phyloP scores from a whole-genome alignment of 2,888 invertebrate species.

The Thera britannica region DNA sequence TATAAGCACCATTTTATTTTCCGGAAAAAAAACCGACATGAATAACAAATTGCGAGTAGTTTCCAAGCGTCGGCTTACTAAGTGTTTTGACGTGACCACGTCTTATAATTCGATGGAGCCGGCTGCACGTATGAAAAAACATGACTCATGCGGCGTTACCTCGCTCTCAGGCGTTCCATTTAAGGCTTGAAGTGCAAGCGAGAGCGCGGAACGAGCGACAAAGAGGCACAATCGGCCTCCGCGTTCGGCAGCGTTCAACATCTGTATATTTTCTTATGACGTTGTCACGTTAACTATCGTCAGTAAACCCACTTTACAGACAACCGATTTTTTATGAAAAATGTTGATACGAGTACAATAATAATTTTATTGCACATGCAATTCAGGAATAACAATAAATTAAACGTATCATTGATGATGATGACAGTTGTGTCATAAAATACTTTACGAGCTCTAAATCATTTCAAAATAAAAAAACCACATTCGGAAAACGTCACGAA shows the following conservation, averaged over 20 bases:
- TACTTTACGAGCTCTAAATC: constrained; percentile 38
- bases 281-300: too few relatives aligned
- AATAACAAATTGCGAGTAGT: not conserved
- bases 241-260: too few relatives aligned
- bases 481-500: constrained; percentile 75
- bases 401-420: constrained; percentile 1
- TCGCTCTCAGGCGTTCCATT: too few relatives aligned
- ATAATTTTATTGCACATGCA: not conserved
- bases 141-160: too few relatives aligned
- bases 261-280: too few relatives aligned
- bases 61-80: not conserved
- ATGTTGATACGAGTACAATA: not conserved
- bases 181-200: too few relatives aligned
- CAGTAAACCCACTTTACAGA: too few relatives aligned
- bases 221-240: too few relatives aligned
- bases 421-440: constrained; percentile 32
- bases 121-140: too few relatives aligned
- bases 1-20: constrained; percentile 28
- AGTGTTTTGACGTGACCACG: too few relatives aligned
- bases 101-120: too few relatives aligned
- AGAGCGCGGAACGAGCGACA: too few relatives aligned
- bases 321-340: not conserved
- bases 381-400: not conserved
- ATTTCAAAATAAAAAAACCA: constrained; percentile 72
- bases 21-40: not conserved